Conservation (phyloP, 2,113 vertebrate species). For the Phocoena sinus region DNA sequence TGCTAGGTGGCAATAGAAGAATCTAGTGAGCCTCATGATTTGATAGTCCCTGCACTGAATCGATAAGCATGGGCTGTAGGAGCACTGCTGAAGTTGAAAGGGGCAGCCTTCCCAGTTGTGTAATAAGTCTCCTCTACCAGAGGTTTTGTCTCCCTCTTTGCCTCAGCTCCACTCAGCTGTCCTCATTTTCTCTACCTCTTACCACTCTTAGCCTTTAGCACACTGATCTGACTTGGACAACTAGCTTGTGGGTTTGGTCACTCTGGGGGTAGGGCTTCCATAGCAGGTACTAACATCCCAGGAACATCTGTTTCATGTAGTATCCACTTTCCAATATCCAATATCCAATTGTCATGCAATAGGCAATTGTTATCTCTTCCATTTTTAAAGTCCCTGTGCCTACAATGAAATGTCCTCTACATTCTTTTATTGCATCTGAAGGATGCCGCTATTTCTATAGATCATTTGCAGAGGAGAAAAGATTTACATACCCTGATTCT, state of each 20-base stretch:
- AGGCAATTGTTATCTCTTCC: background rate
- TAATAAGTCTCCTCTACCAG: background rate
- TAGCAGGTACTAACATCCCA: background rate
- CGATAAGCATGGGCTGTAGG: background rate
- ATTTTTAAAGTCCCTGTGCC: background rate
- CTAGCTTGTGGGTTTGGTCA: background rate
- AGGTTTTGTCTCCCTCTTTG: background rate
- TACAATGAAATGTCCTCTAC: background rate
- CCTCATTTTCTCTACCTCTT: background rate
- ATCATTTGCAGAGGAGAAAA: constrained; percentile 48
- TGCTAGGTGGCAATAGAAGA: background rate
- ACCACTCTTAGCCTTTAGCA: background rate
- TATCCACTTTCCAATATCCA: background rate
- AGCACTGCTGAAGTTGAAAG: background rate
- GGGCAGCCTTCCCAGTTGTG: background rate
- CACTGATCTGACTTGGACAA: background rate
- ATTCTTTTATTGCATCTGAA: constrained; percentile 31
- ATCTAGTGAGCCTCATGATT: background rate
- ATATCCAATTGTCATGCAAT: background rate
- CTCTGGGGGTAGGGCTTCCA: background rate
- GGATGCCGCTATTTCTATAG: constrained; percentile 52
- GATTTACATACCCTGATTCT: constrained; percentile 31
- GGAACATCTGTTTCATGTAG: background rate
- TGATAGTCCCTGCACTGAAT: background rate
- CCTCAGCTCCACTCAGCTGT: background rate